Conservation (phyloP, 2,888 invertebrate species). For the Megamerina dolium region DNA sequence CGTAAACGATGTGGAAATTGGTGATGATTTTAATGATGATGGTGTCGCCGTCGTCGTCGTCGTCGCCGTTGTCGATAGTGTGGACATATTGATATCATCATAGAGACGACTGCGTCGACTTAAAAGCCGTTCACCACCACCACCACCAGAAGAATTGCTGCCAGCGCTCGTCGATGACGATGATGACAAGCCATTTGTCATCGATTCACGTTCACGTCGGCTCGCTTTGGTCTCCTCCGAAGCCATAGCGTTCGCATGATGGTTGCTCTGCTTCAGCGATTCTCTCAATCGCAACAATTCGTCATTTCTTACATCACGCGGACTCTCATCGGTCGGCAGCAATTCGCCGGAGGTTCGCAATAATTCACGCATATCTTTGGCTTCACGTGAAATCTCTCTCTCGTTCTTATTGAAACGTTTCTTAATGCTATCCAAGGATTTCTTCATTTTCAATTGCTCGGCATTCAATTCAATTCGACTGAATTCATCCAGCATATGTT, state of each 20-base stretch:
- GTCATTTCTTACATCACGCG: slow-evolving; percentile 2
- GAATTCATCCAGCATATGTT: slow-evolving; percentile 42
- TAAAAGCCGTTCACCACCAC: slow-evolving; percentile 39
- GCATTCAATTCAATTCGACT: slow-evolving; percentile 38
- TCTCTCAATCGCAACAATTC: not conserved
- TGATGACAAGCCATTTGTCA: slow-evolving; percentile 16
- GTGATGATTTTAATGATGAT: slow-evolving; percentile 15
- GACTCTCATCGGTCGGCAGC: slow-evolving; percentile 7
- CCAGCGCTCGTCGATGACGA: slow-evolving; percentile 15
- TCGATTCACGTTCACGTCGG: slow-evolving; percentile 17
- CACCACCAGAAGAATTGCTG: slow-evolving; percentile 18
- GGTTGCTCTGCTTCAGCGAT: not conserved
- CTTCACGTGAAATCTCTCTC: slow-evolving; percentile 23
- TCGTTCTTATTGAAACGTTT: slow-evolving; percentile 25
- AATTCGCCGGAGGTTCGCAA: slow-evolving; percentile 17
- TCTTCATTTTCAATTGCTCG: slow-evolving; percentile 45
- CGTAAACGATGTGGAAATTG: slow-evolving; percentile 36
- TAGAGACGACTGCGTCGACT: slow-evolving; percentile 47
- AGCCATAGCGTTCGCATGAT: not conserved
- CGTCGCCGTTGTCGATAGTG: slow-evolving; percentile 19
- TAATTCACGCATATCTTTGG: slow-evolving; percentile 23
- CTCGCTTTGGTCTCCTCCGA: slow-evolving; percentile 16
- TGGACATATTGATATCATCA: slow-evolving; percentile 42
- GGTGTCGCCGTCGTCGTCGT: slow-evolving; percentile 18
- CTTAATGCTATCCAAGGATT: slow-evolving; percentile 46